Base-by-base conservation (phyloP, 2,888 invertebrate genomes). In the Seira musarum region DNA sequence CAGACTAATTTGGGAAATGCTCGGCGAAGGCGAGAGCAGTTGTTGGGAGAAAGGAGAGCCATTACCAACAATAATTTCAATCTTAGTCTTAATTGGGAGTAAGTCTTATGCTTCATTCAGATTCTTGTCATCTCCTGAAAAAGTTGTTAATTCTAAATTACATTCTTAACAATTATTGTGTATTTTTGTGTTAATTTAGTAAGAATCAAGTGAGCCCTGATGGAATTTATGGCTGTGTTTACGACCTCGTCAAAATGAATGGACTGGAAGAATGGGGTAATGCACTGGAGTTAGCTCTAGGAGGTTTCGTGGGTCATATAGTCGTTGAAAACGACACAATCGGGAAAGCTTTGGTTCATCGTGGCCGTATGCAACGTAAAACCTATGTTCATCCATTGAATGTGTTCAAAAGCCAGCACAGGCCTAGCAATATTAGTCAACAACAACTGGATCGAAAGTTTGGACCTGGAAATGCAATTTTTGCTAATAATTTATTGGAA, bases 231-330 rank as follows among this genome's bases (percentile, higher is more conserved):
- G 98, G 98, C 17, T 91, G 95, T 25, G 93, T 96, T 0, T 95
- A 95, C 85, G 92, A 94, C 84, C 90, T 97, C 83, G 91, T 99
- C 73, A 91, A 91, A 49, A 92, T 97, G 0, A 91, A 90, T 74
- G 90, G 71, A n/a, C 97, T 88, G 1, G 72, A 90, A 91, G 1
- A 89, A 89, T 24, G 91, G 93, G 88, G 93, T 93, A 71, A 92
- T 64, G 98, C 98, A 1, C 89, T 98, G 74, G 96, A 97, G 88
- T 93, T 94, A 19, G 93, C 94, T 8, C 96, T 95, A 17, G 96
- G 96, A 6, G 95, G 94, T 63, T 88, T 97, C 96, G 89, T 98
- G 25, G 96, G 94, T 90, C 95, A 97, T 90, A 94, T 98, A 79
- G 93, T 98, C 67, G 96, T 97, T 46, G 96, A 97, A 88, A 94